Evolutionary conservation across 2,113 vertebrate species (phyloP).

Genomic region (Cyphomyrus plagiostoma): DNA sequence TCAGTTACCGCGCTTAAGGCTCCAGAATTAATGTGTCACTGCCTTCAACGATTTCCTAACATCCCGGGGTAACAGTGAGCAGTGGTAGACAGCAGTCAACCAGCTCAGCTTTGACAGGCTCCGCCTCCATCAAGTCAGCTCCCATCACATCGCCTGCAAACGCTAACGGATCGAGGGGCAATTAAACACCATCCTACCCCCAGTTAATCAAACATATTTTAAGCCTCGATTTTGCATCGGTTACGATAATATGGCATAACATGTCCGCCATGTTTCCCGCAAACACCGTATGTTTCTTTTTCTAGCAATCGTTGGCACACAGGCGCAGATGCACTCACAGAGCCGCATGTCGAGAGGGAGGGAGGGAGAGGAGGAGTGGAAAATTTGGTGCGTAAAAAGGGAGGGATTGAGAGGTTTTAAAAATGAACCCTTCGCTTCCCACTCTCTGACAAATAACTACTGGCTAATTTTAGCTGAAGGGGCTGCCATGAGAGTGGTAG

Average conservation of each 20-base stretch:
- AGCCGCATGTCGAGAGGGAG: background rate
- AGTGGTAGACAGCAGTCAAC: background rate
- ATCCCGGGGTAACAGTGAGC: background rate
- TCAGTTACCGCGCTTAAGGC: constrained; percentile 14
- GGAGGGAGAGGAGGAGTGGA: background rate
- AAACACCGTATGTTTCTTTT: background rate
- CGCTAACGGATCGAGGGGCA: background rate
- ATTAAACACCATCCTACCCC: background rate
- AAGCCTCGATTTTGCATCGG: background rate
- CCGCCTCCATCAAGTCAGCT: background rate
- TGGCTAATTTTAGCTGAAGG: constrained; percentile 12
- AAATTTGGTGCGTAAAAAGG: background rate
- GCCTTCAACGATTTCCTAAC: constrained; percentile 10
- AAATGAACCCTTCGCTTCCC: background rate
- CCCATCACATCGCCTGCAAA: background rate
- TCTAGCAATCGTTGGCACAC: background rate
- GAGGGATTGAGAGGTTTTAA: constrained; percentile 8
- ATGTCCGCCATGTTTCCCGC: background rate
- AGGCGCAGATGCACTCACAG: background rate
- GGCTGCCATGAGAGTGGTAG: background rate
- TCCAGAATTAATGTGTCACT: constrained; percentile 15
- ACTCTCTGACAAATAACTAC: constrained; percentile 7
- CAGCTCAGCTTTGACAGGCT: background rate
- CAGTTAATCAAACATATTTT: background rate
- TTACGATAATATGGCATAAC: background rate